These are phyloP conservation scores for Phrynocephalus vlangalii DNA, from an alignment of 2,797 vertebrate genomes.

Conservation along the genomic window DNA sequence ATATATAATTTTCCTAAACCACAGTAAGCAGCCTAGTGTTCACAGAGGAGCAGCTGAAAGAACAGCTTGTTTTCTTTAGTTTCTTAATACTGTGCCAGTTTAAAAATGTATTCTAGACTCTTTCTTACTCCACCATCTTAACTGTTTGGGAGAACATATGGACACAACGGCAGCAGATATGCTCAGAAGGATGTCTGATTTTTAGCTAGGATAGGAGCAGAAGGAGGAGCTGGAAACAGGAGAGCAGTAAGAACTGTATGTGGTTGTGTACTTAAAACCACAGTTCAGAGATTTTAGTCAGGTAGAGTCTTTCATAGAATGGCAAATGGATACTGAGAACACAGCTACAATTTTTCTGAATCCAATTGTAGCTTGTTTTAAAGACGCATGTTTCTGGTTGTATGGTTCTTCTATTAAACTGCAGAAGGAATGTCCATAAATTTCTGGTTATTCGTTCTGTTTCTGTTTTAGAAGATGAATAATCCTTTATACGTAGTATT, in stretches of 20 bases:
- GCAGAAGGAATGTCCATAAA: not conserved
- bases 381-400: not conserved
- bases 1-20: not conserved
- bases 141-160: too few species aligned
- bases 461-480: not conserved
- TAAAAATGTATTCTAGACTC: not conserved
- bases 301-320: not conserved
- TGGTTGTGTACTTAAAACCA: not conserved
- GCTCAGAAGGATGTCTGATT: not conserved
- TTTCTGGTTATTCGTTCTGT: not conserved
- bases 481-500: not conserved
- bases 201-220: not conserved
- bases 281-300: not conserved
- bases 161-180: not conserved
- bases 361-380: not conserved
- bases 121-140: not conserved
- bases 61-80: not conserved
- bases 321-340: not conserved
- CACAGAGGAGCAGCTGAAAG: not conserved
- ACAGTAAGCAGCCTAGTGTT: not conserved
- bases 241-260: not conserved
- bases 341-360: not conserved
- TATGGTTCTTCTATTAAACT: constrained; percentile 18
- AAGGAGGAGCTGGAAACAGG: not conserved
- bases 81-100: not conserved